These are phyloP conservation scores for Amphiprion percula DNA, from an alignment of 2,113 vertebrate genomes.

Conservation along the genomic window DNA sequence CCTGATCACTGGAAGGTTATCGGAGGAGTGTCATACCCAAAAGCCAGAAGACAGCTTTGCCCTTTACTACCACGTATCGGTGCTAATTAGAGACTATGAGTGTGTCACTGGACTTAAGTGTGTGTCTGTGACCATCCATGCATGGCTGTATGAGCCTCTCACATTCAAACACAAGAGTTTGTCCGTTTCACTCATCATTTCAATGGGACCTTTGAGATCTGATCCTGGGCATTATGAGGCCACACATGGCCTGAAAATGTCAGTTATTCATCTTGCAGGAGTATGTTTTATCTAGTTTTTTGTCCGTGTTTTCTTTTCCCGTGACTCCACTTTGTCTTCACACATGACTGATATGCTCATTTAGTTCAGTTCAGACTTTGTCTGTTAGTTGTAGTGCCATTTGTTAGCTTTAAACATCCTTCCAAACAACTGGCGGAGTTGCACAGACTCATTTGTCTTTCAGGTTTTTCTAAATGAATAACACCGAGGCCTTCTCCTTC, in stretches of 20 bases:
- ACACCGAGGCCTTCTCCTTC: background rate
- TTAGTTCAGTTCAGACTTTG: constrained; percentile 11
- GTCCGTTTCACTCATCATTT: constrained; percentile 31
- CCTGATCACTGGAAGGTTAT: constrained; percentile 61
- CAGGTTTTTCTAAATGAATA: background rate
- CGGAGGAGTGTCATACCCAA: constrained; percentile 57
- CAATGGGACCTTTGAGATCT: constrained; percentile 42
- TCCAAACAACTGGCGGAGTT: background rate
- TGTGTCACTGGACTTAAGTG: constrained; percentile 59
- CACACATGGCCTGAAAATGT: constrained; percentile 43
- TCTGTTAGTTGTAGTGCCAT: background rate
- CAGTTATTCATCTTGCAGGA: constrained; percentile 35
- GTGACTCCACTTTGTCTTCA: background rate
- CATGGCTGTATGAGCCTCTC: constrained; percentile 25
- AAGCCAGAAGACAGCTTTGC: constrained; percentile 73
- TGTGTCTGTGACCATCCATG: constrained; percentile 44
- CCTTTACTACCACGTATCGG: constrained; percentile 67
- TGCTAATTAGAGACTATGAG: constrained; percentile 75
- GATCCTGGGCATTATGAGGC: constrained; percentile 27
- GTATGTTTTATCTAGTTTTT: constrained; percentile 33
- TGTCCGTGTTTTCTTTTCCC: constrained; percentile 8
- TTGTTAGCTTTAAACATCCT: background rate
- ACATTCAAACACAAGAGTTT: constrained; percentile 24
- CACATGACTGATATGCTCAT: constrained; percentile 3
- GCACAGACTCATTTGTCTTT: background rate